phyloP scores from a whole-genome alignment of 2,797 vertebrate species.

The Petrocephalus sullivani region DNA sequence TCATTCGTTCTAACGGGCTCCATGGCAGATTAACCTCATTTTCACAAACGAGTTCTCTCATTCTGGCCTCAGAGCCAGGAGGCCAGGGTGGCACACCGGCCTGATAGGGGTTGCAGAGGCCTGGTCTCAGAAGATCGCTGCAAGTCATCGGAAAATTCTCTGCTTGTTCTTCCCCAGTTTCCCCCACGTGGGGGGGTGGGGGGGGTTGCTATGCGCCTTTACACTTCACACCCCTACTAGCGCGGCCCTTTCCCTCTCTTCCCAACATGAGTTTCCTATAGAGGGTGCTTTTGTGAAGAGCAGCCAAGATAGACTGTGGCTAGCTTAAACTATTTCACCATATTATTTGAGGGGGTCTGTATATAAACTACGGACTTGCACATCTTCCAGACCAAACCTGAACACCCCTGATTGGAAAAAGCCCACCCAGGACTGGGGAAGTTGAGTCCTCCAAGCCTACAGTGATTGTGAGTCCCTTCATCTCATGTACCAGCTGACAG shows the following conservation, averaged over 20 bases:
- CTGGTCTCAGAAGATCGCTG: neutral
- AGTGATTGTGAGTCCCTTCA: neutral
- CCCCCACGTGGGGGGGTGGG: neutral
- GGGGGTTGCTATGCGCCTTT: neutral
- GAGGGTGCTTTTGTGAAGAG: neutral
- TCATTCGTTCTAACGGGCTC: neutral
- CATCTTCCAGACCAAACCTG: neutral
- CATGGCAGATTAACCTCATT: slow-evolving; percentile 17
- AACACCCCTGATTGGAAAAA: neutral
- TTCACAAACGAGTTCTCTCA: slow-evolving; percentile 18
- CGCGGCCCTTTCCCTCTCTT: neutral
- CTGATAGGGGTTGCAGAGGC: neutral
- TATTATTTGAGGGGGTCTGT: neutral
- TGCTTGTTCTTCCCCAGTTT: neutral
- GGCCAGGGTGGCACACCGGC: too few relatives aligned
- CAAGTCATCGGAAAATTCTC: neutral
- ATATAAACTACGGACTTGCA: neutral
- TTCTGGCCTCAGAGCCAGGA: neutral
- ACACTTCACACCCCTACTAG: too few relatives aligned
- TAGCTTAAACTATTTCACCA: neutral
- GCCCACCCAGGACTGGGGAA: neutral
- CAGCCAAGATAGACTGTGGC: neutral
- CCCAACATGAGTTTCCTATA: neutral
- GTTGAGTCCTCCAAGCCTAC: neutral
- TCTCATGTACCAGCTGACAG: neutral